These are phyloP conservation scores for Lophura nycthemera DNA, from an alignment of 2,113 vertebrate genomes.

Conservation along the genomic window DNA sequence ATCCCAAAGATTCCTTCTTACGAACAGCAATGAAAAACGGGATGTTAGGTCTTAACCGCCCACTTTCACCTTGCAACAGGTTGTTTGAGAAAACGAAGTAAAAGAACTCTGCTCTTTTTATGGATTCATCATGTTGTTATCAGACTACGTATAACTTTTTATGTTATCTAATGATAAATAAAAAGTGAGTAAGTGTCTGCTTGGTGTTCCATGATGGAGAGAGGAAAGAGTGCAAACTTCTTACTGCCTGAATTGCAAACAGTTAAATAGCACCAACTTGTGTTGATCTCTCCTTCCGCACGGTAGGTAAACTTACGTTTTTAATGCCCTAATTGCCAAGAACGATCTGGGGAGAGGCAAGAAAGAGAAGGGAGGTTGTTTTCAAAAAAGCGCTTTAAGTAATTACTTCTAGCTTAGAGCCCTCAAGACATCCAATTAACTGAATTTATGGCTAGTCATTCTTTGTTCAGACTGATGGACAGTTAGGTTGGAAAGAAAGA, in stretches of 20 bases:
- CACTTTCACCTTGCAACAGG: background rate
- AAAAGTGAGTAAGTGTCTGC: background rate
- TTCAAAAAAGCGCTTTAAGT: background rate
- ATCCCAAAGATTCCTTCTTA: background rate
- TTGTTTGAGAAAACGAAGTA: conserved; percentile 29
- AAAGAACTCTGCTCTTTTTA: conserved; percentile 25
- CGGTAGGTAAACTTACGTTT: background rate
- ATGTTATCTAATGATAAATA: background rate
- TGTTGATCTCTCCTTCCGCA: background rate
- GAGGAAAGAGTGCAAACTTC: background rate
- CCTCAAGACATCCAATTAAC: background rate
- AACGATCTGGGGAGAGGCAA: background rate
- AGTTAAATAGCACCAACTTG: background rate
- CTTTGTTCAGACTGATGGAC: background rate
- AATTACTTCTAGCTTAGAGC: background rate
- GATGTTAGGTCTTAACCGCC: background rate
- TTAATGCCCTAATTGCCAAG: background rate
- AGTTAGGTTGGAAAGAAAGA: background rate
- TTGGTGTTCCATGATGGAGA: background rate
- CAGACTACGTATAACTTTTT: background rate
- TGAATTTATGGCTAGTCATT: background rate
- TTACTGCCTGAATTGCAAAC: background rate
- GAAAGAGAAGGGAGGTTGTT: no score
- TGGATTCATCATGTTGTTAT: background rate
- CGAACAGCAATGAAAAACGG: background rate